Evolutionary conservation across 2,113 vertebrate species (phyloP).

Genomic region (Engystomops pustulosus): DNA sequence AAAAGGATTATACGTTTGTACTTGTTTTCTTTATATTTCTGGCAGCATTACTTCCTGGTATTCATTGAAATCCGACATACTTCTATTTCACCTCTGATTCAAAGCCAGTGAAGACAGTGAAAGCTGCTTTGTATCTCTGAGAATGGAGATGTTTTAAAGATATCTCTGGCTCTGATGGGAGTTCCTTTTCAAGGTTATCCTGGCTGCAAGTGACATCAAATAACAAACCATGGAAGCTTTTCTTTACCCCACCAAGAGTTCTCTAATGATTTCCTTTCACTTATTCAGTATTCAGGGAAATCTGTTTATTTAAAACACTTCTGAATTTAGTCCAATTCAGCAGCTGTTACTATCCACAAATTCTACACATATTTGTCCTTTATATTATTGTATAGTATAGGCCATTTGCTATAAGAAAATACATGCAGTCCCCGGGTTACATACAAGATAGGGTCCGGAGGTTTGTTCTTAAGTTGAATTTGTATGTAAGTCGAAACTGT

Average conservation of each 20-base stretch:
- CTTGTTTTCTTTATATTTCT: slow-evolving; percentile 56
- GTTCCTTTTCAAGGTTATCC: slow-evolving; percentile 58
- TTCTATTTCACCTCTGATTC: slow-evolving; percentile 65
- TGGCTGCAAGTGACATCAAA: slow-evolving; percentile 33
- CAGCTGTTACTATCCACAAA: neutral
- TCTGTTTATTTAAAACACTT: neutral
- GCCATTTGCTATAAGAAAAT: no score
- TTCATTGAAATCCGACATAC: slow-evolving; percentile 62
- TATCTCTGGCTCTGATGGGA: slow-evolving; percentile 59
- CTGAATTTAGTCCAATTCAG: neutral
- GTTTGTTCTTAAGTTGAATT: no score
- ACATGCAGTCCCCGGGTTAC: no score
- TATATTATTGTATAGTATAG: no score
- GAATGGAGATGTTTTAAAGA: slow-evolving; percentile 62
- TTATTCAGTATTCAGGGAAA: neutral
- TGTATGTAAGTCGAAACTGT: no score
- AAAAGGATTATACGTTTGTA: slow-evolving; percentile 41
- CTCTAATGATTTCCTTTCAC: neutral
- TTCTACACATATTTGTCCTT: no score
- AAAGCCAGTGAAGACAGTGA: slow-evolving; percentile 53
- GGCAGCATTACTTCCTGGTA: slow-evolving; percentile 55
- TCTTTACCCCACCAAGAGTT: neutral
- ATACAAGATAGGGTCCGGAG: no score
- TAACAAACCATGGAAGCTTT: slow-evolving; percentile 36
- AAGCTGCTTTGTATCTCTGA: slow-evolving; percentile 60